These are phyloP conservation scores for Amblyornis subalaris DNA, from an alignment of 2,113 vertebrate species.

Conservation along the genomic window DNA sequence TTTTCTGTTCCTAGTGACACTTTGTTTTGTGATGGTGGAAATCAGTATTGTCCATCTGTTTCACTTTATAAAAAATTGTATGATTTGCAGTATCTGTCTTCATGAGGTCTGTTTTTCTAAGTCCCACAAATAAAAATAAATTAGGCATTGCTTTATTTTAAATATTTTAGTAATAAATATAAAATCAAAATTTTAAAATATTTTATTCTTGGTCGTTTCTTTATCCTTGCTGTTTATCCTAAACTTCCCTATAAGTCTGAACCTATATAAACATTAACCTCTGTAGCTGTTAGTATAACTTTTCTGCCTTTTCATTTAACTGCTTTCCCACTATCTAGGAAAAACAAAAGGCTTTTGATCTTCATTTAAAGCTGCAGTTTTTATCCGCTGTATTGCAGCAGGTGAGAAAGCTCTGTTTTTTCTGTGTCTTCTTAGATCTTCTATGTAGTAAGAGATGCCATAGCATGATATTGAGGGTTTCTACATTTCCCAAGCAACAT, in stretches of 20 bases:
- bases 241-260: not conserved
- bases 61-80: not conserved
- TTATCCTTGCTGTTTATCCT: not conserved
- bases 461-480: constrained; percentile 46
- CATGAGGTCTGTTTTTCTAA: not conserved
- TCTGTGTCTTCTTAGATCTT: constrained; percentile 20
- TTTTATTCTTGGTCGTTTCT: not conserved
- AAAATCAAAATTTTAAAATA: not conserved
- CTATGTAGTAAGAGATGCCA: not conserved
- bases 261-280: not conserved
- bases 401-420: constrained; percentile 71
- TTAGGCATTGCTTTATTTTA: not conserved
- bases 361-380: constrained; percentile 79
- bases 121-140: not conserved
- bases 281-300: constrained; percentile 34
- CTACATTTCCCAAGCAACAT: not conserved
- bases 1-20: not conserved
- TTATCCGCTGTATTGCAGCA: constrained; percentile 81
- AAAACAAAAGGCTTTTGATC: constrained; percentile 73
- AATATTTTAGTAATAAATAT: not conserved
- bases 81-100: not conserved
- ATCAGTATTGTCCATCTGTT: not conserved
- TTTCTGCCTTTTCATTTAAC: constrained; percentile 63
- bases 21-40: not conserved
- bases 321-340: constrained; percentile 63